Conservation (phyloP, 2,888 invertebrate genomes). For the Abrostola triplasia region DNA sequence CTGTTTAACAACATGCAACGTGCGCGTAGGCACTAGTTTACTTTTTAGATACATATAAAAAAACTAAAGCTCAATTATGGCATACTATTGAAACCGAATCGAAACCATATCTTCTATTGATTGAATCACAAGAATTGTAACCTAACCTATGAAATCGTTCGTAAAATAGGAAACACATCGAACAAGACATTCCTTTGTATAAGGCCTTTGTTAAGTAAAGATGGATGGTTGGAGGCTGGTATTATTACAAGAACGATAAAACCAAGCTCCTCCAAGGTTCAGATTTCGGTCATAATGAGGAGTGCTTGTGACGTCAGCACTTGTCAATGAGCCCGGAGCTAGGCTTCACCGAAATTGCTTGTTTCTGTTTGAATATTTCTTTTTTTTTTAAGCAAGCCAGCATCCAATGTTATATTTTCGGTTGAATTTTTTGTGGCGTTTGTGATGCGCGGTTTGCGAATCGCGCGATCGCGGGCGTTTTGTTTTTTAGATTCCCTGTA, state of each 20-base stretch:
- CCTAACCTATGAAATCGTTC: too few relatives aligned
- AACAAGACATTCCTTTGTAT: too few relatives aligned
- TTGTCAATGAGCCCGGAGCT: background rate
- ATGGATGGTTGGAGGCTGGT: background rate
- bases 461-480: background rate
- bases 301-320: constrained; percentile 3
- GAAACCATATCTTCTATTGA: too few relatives aligned
- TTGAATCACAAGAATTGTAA: too few relatives aligned
- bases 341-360: background rate
- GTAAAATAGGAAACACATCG: too few relatives aligned
- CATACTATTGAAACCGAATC: too few relatives aligned
- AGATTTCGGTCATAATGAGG: constrained; percentile 4
- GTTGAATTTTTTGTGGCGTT: background rate
- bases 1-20: too few relatives aligned
- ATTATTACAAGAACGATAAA: background rate
- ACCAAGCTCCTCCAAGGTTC: background rate
- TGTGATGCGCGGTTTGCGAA: background rate
- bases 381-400: background rate
- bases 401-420: background rate
- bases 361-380: background rate
- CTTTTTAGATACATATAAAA: too few relatives aligned
- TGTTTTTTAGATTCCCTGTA: background rate
- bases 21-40: too few relatives aligned
- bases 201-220: too few relatives aligned
- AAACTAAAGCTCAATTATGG: too few relatives aligned